Evolutionary conservation across 2,113 vertebrate species (phyloP), one percentile per base, ranked within the genome.

Genomic region (Stictonetta naevosa): DNA sequence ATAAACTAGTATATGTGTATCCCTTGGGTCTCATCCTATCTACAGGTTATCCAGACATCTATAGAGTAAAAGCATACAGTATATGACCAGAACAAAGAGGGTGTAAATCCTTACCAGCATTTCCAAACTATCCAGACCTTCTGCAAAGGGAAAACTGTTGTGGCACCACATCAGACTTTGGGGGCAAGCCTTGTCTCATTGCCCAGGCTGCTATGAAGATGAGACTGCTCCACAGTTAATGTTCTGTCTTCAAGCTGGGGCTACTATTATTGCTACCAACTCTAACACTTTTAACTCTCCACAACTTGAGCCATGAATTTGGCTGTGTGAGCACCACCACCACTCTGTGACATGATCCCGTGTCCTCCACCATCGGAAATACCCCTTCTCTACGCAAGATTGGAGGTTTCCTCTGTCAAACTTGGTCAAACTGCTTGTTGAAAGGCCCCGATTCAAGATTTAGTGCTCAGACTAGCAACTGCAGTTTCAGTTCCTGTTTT

Each of bases 291-390:
- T 55, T 4, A 6, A 80, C 60, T 52, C 29, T 16, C 22, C 14
- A 13, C 20, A 53, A 52, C 13, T 28, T 6, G 13, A 60, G 7
- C 17, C 14, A 52, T 59, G 31, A 60, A 21, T 82, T 86, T 42
- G 21, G 13, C 33, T n/a, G 40, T 0, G 1, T 50, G 42, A 84
- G 42, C 25, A 29, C 77, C 22, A 20, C 10, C 17, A 69, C 2
- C 29, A 71, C 13, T 48, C 76, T 26, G 31, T 0, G 0, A 46
- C 11, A 29, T 2, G 16, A 74, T 46, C 4, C 29, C 4, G 2
- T 0, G 0, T 62, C 34, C 7, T 80, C 6, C 28, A 53, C 44
- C 17, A 44, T 11, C 21, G 58, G 18, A 62, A 88, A 62, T 21
- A 44, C 7, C 13, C 17, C 5, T 58, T 80, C 79, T 36, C 36